Conservation (phyloP, 2,888 invertebrate species). For the Lordiphosa andalusiaca region DNA sequence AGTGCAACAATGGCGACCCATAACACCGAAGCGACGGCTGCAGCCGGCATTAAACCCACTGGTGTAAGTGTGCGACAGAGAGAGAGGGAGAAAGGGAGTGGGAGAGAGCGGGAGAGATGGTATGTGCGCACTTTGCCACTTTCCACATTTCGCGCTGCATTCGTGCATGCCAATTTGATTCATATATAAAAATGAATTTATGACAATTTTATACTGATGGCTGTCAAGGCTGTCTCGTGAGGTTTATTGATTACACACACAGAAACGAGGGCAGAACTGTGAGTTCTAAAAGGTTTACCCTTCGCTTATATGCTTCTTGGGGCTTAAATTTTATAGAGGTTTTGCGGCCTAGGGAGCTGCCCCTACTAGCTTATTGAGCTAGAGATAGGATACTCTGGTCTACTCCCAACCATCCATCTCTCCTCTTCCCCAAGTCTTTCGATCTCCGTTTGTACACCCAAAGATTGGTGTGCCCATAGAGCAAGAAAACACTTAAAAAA, state of each 20-base stretch:
- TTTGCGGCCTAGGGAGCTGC: no score
- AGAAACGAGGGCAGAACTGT: constrained; percentile 12
- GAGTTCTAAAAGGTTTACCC: background rate
- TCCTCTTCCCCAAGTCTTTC: no score
- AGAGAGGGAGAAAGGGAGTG: background rate
- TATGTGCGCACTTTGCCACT: constrained; percentile 58
- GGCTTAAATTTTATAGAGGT: no score
- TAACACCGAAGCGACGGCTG: constrained; percentile 20
- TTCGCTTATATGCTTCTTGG: no score
- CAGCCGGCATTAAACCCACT: constrained; percentile 33
- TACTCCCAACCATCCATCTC: no score
- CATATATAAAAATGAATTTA: constrained; percentile 61
- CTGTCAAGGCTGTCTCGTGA: constrained; percentile 47
- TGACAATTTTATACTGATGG: constrained; percentile 75
- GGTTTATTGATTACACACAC: constrained; percentile 44
- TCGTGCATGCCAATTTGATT: constrained; percentile 59
- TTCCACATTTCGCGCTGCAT: constrained; percentile 53
- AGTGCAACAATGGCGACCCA: constrained; percentile 40
- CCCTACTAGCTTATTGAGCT: no score
- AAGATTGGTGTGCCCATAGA: no score
- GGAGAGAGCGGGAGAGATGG: constrained; percentile 4
- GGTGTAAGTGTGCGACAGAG: constrained; percentile 4
- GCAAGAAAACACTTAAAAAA: no score
- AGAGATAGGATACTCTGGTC: no score
- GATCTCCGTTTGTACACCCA: no score